Evolutionary conservation across 1,140 invertebrate genomes (phyloP), one percentile per base, ranked within the genome.

Genomic region (Samia ricini): DNA sequence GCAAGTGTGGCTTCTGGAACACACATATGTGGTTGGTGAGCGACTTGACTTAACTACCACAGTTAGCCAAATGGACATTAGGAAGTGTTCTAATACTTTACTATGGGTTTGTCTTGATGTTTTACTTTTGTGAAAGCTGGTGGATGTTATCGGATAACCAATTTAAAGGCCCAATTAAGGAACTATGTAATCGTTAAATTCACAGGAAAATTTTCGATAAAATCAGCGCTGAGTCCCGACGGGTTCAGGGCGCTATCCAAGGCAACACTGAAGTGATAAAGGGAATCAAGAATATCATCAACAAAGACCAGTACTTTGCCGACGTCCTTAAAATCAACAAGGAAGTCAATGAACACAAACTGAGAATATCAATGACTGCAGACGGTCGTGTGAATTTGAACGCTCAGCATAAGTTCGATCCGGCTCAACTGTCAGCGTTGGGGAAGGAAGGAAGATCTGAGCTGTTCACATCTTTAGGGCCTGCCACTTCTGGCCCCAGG

Each of bases 151-250:
- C n/a, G n/a, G n/a, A n/a, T n/a, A n/a, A n/a, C n/a, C n/a, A n/a
- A n/a, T n/a, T n/a, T n/a, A n/a, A n/a, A n/a, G n/a, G n/a, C n/a
- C n/a, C n/a, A n/a, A n/a, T n/a, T n/a, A n/a, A n/a, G n/a, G 4
- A 26, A 4, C 26, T 4, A 26, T 8, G 12, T 42, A 15, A 42
- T 12, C 8, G 12, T 42, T 12, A 42, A 42, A 12, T 24, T 76
- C 72, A 22, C 76, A 90, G 88, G 56, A 89, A 82, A 88, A 84
- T 88, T 56, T 90, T 90, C 50, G 87, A 88, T 65, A 90, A 90
- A 70, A 70, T 88, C 26, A 87, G 81, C 58, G 85, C 87, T 5
- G 88, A 90, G 63, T 79, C 88, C 0, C 71, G 85, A 19, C 70
- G 88, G 55, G 64, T 85, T 1, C 73, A 82, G 64, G 88, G 88